phyloP scores from a whole-genome alignment of 1,140 invertebrate species.

The Lutraria rhynchaena region DNA sequence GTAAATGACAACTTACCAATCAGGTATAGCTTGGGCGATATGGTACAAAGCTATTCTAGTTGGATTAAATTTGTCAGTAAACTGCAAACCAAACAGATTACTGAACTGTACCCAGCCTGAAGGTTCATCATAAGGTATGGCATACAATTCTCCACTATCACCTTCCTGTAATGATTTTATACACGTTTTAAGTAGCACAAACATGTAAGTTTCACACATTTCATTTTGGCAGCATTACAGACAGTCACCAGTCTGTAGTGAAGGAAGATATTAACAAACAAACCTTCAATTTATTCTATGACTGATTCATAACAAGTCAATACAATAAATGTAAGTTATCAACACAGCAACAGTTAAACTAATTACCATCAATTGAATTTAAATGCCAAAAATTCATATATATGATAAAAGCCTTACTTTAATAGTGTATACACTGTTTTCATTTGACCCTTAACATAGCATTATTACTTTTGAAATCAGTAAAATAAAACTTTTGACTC shows the following conservation, averaged over 20 bases:
- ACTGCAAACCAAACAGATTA: constrained; percentile 1
- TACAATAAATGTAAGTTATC: too few species aligned
- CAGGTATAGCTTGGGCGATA: constrained; percentile 45
- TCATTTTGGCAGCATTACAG: not conserved
- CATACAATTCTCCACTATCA: not conserved
- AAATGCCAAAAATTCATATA: too few species aligned
- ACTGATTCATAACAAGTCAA: too few species aligned
- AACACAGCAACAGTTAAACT: too few species aligned
- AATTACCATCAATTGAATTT: too few species aligned
- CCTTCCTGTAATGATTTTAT: not conserved
- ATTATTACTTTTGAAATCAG: too few species aligned
- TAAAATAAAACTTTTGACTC: too few species aligned
- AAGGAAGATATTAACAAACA: not conserved
- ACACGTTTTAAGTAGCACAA: not conserved
- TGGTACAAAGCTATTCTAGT: constrained; percentile 35
- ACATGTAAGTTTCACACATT: not conserved
- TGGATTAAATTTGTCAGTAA: constrained; percentile 16
- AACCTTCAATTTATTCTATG: too few species aligned
- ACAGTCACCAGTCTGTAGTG: not conserved
- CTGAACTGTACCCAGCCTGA: constrained; percentile 11
- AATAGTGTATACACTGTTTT: too few species aligned
- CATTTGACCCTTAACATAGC: too few species aligned
- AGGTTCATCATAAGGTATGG: constrained; percentile 24
- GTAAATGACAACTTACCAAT: constrained; percentile 44
- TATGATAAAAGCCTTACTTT: too few species aligned